phyloP scores from a whole-genome alignment of 2,113 vertebrate species.

The Pelecanus crispus region DNA sequence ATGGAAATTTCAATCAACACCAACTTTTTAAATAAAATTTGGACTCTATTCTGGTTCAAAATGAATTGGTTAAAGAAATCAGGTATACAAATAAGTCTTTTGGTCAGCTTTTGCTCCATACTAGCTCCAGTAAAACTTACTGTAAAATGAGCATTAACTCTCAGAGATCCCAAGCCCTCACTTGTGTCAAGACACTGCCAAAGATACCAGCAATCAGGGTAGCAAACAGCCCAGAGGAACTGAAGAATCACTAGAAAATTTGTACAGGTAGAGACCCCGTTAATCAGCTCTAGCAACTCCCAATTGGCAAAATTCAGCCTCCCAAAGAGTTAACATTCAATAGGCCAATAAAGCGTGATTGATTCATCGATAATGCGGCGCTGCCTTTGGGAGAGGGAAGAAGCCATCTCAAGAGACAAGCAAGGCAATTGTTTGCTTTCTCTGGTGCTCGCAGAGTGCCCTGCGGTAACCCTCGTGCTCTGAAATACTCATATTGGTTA shows the following conservation, averaged over 20 bases:
- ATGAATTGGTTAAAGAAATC: conserved; percentile 65
- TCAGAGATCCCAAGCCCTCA: not conserved
- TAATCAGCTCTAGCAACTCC: not conserved
- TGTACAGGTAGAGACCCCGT: not conserved
- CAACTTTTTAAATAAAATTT: conserved; percentile 72
- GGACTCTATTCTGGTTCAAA: conserved; percentile 57
- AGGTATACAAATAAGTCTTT: conserved; percentile 58
- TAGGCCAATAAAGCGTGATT: conserved; percentile 16
- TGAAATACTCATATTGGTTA: conserved; percentile 74
- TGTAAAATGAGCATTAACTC: not conserved
- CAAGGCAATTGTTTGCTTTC: conserved; percentile 75
- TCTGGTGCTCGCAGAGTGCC: conserved; percentile 61
- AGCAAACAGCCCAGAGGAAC: not conserved
- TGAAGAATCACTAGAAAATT: not conserved
- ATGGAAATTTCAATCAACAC: conserved; percentile 73
- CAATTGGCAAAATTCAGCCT: not conserved
- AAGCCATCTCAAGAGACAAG: conserved; percentile 70
- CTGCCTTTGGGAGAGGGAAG: conserved; percentile 35
- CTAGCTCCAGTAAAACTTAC: not conserved
- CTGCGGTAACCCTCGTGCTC: conserved; percentile 76
- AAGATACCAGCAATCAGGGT: not conserved
- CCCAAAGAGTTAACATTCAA: not conserved
- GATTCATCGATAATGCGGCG: conserved; percentile 30
- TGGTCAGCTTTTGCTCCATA: conserved; percentile 44
- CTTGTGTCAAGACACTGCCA: not conserved